These are phyloP conservation scores for Harlomillsia oculata DNA, from an alignment of 1,140 invertebrate genomes.

Conservation along the genomic window DNA sequence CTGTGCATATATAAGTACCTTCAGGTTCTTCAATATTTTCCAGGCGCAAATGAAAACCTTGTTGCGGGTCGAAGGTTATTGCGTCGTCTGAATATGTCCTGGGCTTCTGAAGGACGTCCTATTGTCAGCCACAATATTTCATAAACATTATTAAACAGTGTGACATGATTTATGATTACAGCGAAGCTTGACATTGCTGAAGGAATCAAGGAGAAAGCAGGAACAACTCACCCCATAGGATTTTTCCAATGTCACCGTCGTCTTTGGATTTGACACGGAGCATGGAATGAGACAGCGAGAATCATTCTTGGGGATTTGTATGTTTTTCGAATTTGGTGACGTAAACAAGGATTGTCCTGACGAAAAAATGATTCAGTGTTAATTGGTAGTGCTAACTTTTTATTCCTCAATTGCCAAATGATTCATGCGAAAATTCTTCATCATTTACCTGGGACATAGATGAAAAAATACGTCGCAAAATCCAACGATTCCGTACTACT, in stretches of 20 bases:
- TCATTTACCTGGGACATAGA: slow-evolving; percentile 29
- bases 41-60: slow-evolving; percentile 14
- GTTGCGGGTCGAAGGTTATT: slow-evolving; percentile 13
- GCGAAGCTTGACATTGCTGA: neutral
- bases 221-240: slow-evolving; percentile 18
- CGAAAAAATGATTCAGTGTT: neutral
- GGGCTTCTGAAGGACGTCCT: slow-evolving; percentile 16
- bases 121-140: neutral
- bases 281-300: slow-evolving; percentile 20
- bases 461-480: slow-evolving; percentile 15
- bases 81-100: slow-evolving; percentile 1
- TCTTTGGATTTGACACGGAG: slow-evolving; percentile 23
- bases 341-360: slow-evolving; percentile 14
- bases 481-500: slow-evolving; percentile 7
- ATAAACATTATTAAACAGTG: neutral
- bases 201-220: neutral
- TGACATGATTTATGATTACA: neutral
- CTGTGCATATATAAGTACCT: slow-evolving; percentile 27
- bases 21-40: slow-evolving; percentile 14
- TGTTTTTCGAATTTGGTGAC: slow-evolving; percentile 10
- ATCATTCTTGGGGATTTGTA: slow-evolving; percentile 29
- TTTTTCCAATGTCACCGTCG: slow-evolving; percentile 23
- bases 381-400: neutral
- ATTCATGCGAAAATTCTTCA: neutral
- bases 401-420: neutral